A percentile compares a stretch with the other conserved stretches of the same genome.
Evolutionary conservation across 2,113 vertebrate genomes (phyloP).

Genomic region (Ascaphus truei): DNA sequence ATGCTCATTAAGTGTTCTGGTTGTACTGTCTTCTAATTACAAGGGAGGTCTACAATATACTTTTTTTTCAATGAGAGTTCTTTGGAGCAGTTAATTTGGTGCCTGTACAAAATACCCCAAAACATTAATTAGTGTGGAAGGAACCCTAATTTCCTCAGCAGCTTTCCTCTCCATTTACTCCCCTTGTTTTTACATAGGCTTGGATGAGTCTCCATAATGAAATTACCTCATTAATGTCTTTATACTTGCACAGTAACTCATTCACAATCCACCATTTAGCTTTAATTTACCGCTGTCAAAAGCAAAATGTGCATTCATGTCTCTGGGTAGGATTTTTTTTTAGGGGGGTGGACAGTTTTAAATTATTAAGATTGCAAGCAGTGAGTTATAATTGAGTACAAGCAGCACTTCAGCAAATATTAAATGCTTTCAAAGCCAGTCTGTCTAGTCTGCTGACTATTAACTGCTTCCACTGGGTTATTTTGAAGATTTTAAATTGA

Average conservation of each 20-base stretch:
- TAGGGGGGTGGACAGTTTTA: conserved; percentile 81
- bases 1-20: conserved; percentile 82
- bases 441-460: conserved; percentile 70
- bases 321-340: conserved; percentile 60
- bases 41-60: conserved; percentile 85
- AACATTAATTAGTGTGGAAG: conserved; percentile 96
- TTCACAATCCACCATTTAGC: conserved; percentile 84
- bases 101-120: conserved; percentile 83
- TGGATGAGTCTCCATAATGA: conserved; percentile 84
- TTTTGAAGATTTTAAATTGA: conserved; percentile 55
- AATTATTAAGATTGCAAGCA: conserved; percentile 92
- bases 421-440: conserved; percentile 80
- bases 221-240: conserved; percentile 96
- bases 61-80: conserved; percentile 78
- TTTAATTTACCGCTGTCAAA: conserved; percentile 85
- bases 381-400: conserved; percentile 97
- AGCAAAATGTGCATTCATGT: conserved; percentile 73
- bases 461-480: conserved; percentile 79
- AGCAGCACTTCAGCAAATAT: conserved; percentile 91
- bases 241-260: conserved; percentile 81
- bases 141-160: conserved; percentile 89
- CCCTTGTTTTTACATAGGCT: conserved; percentile 75
- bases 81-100: conserved; percentile 96
- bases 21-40: conserved; percentile 91
- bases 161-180: conserved; percentile 76